Percentiles rank a stretch among this genome's conserved stretches.
These are phyloP conservation scores for Pseudochirops cupreus DNA, from an alignment of 2,797 vertebrate genomes.

Conservation along the genomic window DNA sequence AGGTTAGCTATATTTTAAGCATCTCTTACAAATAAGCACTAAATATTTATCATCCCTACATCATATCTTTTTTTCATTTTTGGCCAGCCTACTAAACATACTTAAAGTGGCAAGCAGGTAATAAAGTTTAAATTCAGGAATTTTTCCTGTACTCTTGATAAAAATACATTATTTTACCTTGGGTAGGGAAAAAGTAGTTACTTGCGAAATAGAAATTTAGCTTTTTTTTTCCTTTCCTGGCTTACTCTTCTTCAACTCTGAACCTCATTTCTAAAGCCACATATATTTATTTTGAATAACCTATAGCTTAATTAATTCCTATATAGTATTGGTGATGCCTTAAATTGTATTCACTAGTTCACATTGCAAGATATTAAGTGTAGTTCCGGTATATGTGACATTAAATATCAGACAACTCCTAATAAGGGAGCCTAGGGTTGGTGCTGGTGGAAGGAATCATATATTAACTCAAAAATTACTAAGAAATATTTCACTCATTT, in stretches of 20 bases:
- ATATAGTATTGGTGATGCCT: background rate
- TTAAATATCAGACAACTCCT: conserved; percentile 14
- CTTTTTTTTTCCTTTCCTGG: background rate
- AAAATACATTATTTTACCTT: conserved; percentile 7
- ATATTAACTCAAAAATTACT: background rate
- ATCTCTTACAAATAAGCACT: conserved; percentile 29
- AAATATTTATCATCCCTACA: conserved; percentile 12
- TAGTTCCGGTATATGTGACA: conserved; percentile 1
- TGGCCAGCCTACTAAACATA: conserved; percentile 1
- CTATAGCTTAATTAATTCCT: conserved; percentile 18
- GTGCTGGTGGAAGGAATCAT: background rate
- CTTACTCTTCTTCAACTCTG: conserved; percentile 48
- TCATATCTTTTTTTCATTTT: conserved; percentile 18
- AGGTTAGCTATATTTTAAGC: background rate
- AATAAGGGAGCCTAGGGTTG: background rate
- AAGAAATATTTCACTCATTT: background rate
- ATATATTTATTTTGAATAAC: conserved; percentile 47
- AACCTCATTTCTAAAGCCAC: conserved; percentile 22
- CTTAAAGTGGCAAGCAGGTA: background rate
- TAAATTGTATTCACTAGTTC: conserved; percentile 6
- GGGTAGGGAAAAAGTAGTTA: conserved; percentile 26
- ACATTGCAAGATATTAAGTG: background rate
- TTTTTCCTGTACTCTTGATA: background rate
- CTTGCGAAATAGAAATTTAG: conserved; percentile 33
- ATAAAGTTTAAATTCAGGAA: background rate